Evolutionary conservation across 2,113 vertebrate genomes (phyloP).

Genomic region (Tragelaphus buxtoni): DNA sequence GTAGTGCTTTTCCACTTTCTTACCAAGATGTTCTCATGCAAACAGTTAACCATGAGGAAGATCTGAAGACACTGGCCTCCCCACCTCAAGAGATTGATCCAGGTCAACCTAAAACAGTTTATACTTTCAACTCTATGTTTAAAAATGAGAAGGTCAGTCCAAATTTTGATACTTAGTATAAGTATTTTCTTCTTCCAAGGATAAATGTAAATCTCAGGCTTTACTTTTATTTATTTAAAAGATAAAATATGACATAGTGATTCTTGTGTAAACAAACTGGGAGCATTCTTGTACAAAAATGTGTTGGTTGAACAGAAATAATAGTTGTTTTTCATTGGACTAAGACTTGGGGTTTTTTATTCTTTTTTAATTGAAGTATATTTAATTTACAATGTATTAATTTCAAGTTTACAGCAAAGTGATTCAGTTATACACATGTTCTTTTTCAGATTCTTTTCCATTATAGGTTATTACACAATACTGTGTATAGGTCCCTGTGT

Average conservation of each 20-base stretch:
- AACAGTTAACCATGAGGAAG: slow-evolving; percentile 81
- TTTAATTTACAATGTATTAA: not conserved
- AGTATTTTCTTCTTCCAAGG: not conserved
- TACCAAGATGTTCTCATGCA: slow-evolving; percentile 80
- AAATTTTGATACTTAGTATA: not conserved
- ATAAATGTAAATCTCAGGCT: not conserved
- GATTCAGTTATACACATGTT: not conserved
- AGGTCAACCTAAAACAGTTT: slow-evolving; percentile 79
- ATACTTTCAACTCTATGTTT: slow-evolving; percentile 65
- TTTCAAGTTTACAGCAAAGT: not conserved
- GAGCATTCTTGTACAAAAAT: not conserved
- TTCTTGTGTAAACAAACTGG: not conserved
- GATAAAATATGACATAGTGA: not conserved
- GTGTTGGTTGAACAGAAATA: not conserved
- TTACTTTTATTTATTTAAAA: not conserved
- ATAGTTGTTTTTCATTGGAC: not conserved
- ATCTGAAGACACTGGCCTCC: slow-evolving; percentile 76
- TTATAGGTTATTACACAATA: not conserved
- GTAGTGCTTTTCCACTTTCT: slow-evolving; percentile 59
- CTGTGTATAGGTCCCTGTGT: not conserved
- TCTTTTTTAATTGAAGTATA: not conserved
- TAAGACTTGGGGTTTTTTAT: not conserved
- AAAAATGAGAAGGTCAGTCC: slow-evolving; percentile 76
- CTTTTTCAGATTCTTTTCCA: not conserved
- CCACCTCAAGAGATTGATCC: slow-evolving; percentile 79